Conservation (phyloP, 1,140 invertebrate genomes). For the Brachionus koreanus region DNA sequence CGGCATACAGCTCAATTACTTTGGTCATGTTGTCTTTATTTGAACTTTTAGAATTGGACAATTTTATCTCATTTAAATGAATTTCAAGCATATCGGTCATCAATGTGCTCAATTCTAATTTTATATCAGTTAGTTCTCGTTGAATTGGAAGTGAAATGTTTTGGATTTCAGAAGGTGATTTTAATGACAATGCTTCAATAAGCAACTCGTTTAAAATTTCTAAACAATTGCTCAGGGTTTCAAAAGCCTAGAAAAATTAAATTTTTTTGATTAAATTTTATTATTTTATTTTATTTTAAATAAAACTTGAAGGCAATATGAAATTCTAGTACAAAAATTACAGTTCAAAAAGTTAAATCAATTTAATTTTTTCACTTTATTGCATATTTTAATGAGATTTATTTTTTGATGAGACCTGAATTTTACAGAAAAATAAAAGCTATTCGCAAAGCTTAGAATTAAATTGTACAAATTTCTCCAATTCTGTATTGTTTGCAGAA, state of each 20-base stretch:
- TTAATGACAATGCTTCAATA: not conserved
- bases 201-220: slow-evolving; percentile 23
- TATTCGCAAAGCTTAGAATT: too few relatives aligned
- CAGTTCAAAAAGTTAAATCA: too few relatives aligned
- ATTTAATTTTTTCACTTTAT: too few relatives aligned
- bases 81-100: slow-evolving; percentile 20
- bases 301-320: too few relatives aligned
- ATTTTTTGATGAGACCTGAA: too few relatives aligned
- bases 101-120: not conserved
- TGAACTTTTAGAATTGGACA: not conserved
- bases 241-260: not conserved
- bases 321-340: too few relatives aligned
- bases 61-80: not conserved
- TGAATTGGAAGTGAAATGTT: slow-evolving; percentile 23
- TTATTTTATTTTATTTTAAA: too few relatives aligned
- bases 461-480: too few relatives aligned
- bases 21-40: slow-evolving; percentile 14
- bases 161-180: not conserved
- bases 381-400: not conserved
- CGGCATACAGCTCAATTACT: not conserved
- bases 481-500: too few relatives aligned
- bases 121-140: not conserved
- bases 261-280: not conserved
- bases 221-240: not conserved
- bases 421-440: too few relatives aligned